Evolutionary conservation across 2,113 vertebrate species (phyloP).

Genomic region (Leiothrix lutea): DNA sequence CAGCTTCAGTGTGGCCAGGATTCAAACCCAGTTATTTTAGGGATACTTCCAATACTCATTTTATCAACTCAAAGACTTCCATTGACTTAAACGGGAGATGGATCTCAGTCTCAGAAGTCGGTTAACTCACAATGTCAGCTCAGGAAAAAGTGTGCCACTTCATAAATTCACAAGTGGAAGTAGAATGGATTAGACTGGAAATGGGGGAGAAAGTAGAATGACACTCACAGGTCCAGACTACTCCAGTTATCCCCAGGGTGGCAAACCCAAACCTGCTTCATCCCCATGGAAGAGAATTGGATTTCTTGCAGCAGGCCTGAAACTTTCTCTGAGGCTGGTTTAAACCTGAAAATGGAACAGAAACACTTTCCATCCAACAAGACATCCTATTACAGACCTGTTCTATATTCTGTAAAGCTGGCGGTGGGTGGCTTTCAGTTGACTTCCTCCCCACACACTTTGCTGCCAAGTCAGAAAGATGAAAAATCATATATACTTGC

Average conservation of each 20-base stretch:
- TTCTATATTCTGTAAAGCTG: conserved; percentile 51
- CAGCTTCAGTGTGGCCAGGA: background rate
- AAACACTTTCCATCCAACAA: conserved; percentile 51
- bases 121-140: background rate
- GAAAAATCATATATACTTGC: conserved; percentile 13
- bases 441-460: conserved; percentile 55
- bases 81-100: background rate
- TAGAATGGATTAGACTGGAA: background rate
- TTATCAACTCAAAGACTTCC: background rate
- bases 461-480: conserved; percentile 47
- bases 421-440: conserved; percentile 52
- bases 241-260: background rate
- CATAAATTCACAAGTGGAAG: background rate
- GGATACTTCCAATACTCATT: background rate
- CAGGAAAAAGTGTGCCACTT: background rate
- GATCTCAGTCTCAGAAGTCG: background rate
- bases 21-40: conserved; percentile 28
- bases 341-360: conserved; percentile 45
- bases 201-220: background rate
- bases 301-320: background rate
- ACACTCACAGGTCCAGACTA: background rate
- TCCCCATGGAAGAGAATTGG: background rate
- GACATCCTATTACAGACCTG: conserved; percentile 51
- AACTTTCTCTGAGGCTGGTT: background rate
- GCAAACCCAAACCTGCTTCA: background rate